Evolutionary conservation across 1,140 invertebrate species (phyloP), one percentile per base, ranked within the genome.

Genomic region (Yoshiicerus persimilis): DNA sequence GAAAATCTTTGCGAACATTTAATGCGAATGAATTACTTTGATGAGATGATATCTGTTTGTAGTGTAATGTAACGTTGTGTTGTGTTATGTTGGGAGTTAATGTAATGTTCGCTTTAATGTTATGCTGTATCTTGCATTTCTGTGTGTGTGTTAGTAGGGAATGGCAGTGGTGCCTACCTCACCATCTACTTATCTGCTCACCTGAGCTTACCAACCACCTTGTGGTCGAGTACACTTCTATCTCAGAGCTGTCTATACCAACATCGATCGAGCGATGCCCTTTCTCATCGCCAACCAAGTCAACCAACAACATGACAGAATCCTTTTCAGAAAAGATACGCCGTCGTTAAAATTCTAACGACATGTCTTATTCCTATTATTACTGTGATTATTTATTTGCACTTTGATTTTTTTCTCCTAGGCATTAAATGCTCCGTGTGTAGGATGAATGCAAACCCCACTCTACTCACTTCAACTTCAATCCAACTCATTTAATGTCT

Each of bases 1-100:
- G 75, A 80, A 80, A 80, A 80, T 80, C 75, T 80, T 34, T 80
- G 75, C n/a, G 75, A 80, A 80, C 75, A 80, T 80, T 80, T 80
- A 80, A 80, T 80, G 75, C 75, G 75, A 80, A 80, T 80, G 75
- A 80, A 80, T 80, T 80, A 80, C 75, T 80, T 36, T 80, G 75
- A 80, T 80, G 75, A 38, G 75, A 80, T 80, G 23, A 70, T 70
- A 70, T 70, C 30, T 80, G 23, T 80, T 36, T 80, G 75, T 34
- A 75, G 25, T 75, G 25, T 75, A 80, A 32, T 34, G 75, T 80
- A 80, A 38, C 30, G 32, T 80, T 80, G 13, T 80, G 32, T 30
- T 77, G 70, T n/a, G 32, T 8, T 20, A 16, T 34, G 3, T n/a
- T 34, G 30, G 16, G 11, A 80, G 75, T 27, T 70, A 70, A 13